These are phyloP conservation scores for Chrysocyon brachyurus DNA, from an alignment of 2,797 vertebrate species.

Conservation along the genomic window DNA sequence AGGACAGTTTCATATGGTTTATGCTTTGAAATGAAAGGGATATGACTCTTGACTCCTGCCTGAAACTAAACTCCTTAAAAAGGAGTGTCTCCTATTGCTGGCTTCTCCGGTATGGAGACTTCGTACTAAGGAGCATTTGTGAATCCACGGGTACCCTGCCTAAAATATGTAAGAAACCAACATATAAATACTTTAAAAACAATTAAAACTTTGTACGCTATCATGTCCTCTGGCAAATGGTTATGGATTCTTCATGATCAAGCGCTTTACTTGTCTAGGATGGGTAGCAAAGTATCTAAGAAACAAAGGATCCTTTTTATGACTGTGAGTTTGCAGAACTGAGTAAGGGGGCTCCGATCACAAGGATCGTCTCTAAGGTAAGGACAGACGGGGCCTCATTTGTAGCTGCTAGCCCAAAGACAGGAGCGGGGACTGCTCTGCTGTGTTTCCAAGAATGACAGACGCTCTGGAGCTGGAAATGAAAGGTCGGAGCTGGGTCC, in stretches of 20 bases:
- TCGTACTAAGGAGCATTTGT: not conserved
- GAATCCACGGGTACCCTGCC: not conserved
- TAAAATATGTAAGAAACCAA: not conserved
- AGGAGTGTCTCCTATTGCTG: not conserved
- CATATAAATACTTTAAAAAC: not conserved
- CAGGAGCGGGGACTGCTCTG: not conserved
- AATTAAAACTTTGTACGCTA: not conserved
- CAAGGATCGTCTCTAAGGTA: not conserved
- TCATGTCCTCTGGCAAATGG: not conserved
- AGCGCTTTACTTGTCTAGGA: not conserved
- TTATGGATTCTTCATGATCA: not conserved
- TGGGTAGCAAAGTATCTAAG: not conserved
- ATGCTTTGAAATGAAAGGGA: constrained; percentile 57
- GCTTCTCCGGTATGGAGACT: not conserved
- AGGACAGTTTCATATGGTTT: constrained; percentile 40
- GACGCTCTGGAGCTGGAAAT: not conserved
- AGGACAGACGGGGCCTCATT: not conserved
- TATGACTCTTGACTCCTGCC: constrained; percentile 57
- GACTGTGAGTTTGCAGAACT: not conserved
- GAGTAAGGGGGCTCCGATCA: not conserved
- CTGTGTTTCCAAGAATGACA: not conserved
- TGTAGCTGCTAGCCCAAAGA: not conserved
- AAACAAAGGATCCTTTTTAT: not conserved
- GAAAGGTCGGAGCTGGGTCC: not conserved
- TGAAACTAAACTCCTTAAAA: constrained; percentile 17